Evolutionary conservation across 2,797 vertebrate genomes (phyloP).

Genomic region (Cyclura pinguis): DNA sequence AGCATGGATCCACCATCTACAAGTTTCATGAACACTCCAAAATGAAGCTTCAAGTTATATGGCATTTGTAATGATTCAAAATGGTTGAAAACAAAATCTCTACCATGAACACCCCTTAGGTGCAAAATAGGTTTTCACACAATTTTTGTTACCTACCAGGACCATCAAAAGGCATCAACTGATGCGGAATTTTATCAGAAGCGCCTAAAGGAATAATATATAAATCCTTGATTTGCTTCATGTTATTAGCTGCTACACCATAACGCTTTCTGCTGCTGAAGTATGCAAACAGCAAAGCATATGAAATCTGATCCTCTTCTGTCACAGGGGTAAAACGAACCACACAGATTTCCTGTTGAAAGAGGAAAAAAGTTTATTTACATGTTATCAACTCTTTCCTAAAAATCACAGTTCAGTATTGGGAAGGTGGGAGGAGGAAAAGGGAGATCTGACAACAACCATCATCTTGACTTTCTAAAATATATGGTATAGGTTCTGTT

Average conservation of each 20-base stretch:
- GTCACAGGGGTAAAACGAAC: constrained; percentile 96
- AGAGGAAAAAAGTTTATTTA: constrained; percentile 31
- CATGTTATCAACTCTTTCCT: not conserved
- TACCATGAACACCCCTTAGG: not conserved
- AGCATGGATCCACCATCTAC: not conserved
- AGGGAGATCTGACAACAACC: not conserved
- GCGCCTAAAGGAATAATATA: constrained; percentile 96
- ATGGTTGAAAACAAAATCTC: not conserved
- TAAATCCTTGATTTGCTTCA: constrained; percentile 98
- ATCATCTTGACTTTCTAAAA: constrained; percentile 1
- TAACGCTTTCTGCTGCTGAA: constrained; percentile 98
- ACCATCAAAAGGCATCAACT: constrained; percentile 98
- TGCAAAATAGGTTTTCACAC: constrained; percentile 6
- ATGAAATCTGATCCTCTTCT: constrained; percentile 98
- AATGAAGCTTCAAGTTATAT: not conserved
- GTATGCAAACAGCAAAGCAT: constrained; percentile 94
- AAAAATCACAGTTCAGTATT: not conserved
- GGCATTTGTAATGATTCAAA: not conserved
- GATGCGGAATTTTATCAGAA: constrained; percentile 96
- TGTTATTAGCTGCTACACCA: constrained; percentile 97
- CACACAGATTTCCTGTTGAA: constrained; percentile 93
- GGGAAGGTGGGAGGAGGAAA: too few species aligned
- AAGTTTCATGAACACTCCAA: not conserved
- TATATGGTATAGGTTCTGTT: not conserved
- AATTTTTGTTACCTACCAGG: constrained; percentile 87